phyloP scores from a whole-genome alignment of 2,113 vertebrate genomes.

The Tragelaphus buxtoni region DNA sequence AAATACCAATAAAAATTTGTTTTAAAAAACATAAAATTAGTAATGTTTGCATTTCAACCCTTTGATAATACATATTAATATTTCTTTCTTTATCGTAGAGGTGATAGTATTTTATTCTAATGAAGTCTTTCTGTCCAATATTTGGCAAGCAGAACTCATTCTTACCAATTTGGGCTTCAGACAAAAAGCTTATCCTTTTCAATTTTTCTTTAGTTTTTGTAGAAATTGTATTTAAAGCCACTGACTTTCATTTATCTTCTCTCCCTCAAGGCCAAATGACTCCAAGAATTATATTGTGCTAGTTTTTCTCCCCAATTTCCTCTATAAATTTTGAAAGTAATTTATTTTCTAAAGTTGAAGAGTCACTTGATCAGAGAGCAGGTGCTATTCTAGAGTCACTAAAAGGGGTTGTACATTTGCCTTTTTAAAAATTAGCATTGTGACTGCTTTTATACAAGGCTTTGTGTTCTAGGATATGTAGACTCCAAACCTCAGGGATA shows the following conservation, averaged over 20 bases:
- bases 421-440: neutral
- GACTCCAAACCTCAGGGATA: neutral
- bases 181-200: neutral
- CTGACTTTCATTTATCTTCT: neutral
- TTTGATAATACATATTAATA: neutral
- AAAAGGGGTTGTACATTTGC: neutral
- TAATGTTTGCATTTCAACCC: neutral
- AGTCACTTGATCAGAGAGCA: neutral
- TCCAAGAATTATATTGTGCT: neutral
- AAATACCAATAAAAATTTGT: neutral
- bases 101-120: neutral
- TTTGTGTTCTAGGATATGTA: neutral
- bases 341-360: slow-evolving; percentile 4
- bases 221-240: neutral
- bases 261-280: neutral
- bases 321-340: neutral
- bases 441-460: neutral
- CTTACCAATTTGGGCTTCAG: neutral
- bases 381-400: neutral
- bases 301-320: neutral
- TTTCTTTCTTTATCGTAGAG: neutral
- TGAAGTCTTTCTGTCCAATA: neutral
- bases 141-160: neutral
- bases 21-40: neutral
- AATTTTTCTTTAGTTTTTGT: neutral